phyloP scores from a whole-genome alignment of 2,888 invertebrate species.

The Lepidochrysops patricia region DNA sequence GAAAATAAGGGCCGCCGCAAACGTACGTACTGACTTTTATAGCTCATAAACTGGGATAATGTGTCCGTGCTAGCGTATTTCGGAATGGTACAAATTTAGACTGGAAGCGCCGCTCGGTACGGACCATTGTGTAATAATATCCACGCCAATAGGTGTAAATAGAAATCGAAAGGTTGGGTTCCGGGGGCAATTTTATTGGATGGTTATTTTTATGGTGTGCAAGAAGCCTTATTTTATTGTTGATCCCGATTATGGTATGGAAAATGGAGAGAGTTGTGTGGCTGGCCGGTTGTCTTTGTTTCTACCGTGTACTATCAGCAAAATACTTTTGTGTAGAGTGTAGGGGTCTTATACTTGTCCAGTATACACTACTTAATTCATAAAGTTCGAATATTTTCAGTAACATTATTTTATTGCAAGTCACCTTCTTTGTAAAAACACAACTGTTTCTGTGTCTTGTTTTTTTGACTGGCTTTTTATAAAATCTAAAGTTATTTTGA shows the following conservation, averaged over 20 bases:
- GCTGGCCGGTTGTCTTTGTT: neutral
- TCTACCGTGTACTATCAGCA: neutral
- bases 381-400: too few relatives aligned
- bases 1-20: slow-evolving; percentile 67
- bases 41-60: slow-evolving; percentile 72
- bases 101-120: slow-evolving; percentile 51
- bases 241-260: neutral
- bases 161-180: slow-evolving; percentile 9
- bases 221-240: slow-evolving; percentile 7
- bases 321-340: too few relatives aligned
- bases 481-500: neutral
- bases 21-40: slow-evolving; percentile 72
- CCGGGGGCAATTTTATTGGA: slow-evolving; percentile 1
- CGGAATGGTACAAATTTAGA: slow-evolving; percentile 71
- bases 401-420: too few relatives aligned
- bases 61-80: slow-evolving; percentile 68
- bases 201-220: slow-evolving; percentile 8
- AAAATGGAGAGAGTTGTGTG: neutral
- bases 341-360: too few relatives aligned
- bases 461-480: too few relatives aligned
- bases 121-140: slow-evolving; percentile 48
- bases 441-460: too few relatives aligned
- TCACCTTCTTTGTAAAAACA: too few relatives aligned
- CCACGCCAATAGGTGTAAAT: slow-evolving; percentile 10
- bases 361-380: too few relatives aligned